Evolutionary conservation across 2,113 vertebrate genomes (phyloP), one percentile per base, ranked within the genome.

Genomic region (Triplophysa dalaica): DNA sequence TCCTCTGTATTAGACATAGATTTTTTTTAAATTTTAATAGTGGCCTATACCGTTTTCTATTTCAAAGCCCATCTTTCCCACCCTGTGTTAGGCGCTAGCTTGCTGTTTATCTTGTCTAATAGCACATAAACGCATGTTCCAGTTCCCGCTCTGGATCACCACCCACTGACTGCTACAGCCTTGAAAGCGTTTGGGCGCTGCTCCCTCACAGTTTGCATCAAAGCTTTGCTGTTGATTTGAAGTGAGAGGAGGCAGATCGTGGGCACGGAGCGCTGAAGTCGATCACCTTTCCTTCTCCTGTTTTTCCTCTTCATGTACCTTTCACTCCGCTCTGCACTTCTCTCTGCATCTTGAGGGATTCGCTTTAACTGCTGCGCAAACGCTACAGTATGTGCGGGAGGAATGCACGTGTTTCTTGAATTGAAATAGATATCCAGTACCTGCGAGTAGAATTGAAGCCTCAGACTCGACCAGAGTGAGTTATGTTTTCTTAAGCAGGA

Each of bases 131-230:
- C 54, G 54, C 54, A 21, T 58, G 54, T 58, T 58, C 19, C n/a
- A 17, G 75, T 54, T 77, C 60, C 73, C 6, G 73, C 60, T 75
- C 73, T 50, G 24, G 58, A 63, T 50, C 73, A 75, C 60, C 73
- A 75, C 73, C 73, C 73, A 75, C 73, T 63, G 73, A 63, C 41
- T 74, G 70, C 19, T 62, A 63, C 58, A 50, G 73, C 41, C 8
- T 38, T 77, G 19, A 26, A 77, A 50, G 16, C 38, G 10, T 75
- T 75, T 65, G 62, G 62, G 24, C 62, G 2, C 62, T 65, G 61
- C 24, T 77, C 45, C 45, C 62, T 77, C 62, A 77, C 75, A 77
- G 75, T 65, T 77, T 77, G 75, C 75, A 77, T 77, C 75, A 64
- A 77, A 77, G 75, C 75, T 22, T 65, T 54, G 22, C 21, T 63